These are phyloP conservation scores for Bombus difficillimus DNA, from an alignment of 1,140 invertebrate genomes.

Conservation along the genomic window DNA sequence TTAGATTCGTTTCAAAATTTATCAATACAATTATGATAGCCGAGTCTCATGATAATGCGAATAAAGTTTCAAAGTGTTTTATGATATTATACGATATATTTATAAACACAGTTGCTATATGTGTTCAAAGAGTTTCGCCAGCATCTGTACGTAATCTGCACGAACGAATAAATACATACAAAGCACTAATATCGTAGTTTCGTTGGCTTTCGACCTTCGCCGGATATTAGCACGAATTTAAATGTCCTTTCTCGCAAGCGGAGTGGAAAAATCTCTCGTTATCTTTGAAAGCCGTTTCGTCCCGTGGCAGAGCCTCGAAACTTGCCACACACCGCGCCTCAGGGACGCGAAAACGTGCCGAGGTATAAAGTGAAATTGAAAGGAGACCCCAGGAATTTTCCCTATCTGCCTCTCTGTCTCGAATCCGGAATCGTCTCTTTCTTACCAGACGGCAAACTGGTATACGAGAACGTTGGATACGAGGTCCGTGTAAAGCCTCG, in stretches of 20 bases:
- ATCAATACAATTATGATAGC: too few relatives aligned
- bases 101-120: too few relatives aligned
- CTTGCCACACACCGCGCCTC: background rate
- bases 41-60: too few relatives aligned
- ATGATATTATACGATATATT: too few relatives aligned
- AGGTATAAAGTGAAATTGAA: constrained; percentile 69
- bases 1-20: too few relatives aligned
- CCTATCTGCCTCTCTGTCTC: background rate
- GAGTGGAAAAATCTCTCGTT: constrained; percentile 50
- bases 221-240: constrained; percentile 38
- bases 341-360: constrained; percentile 8
- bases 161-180: background rate
- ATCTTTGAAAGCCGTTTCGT: constrained; percentile 44
- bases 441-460: background rate
- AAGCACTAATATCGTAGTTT: background rate
- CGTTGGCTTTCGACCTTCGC: background rate
- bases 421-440: background rate
- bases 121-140: too few relatives aligned
- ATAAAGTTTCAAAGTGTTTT: too few relatives aligned
- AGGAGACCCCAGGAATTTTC: constrained; percentile 59
- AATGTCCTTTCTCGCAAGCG: constrained; percentile 34
- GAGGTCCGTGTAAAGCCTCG: constrained; percentile 23
- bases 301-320: background rate
- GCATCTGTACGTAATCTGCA: background rate
- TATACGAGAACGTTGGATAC: background rate